A percentile compares a stretch with the other conserved stretches of the same genome.
These are phyloP conservation scores for Vireo altiloquus DNA, from an alignment of 2,113 vertebrate species.

Conservation along the genomic window DNA sequence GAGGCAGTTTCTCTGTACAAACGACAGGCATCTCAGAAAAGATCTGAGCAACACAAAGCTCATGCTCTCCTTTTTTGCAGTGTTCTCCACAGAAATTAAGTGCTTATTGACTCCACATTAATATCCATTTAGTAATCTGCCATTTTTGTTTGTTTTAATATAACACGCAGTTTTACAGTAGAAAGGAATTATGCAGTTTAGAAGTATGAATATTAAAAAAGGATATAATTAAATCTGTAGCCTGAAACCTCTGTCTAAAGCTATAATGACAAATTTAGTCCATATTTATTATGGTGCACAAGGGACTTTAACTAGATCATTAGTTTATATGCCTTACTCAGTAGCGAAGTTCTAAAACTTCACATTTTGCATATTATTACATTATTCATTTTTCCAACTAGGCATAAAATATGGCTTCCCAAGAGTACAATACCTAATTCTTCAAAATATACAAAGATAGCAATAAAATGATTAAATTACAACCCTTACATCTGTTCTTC, in stretches of 20 bases:
- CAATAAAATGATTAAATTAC: slow-evolving; percentile 88
- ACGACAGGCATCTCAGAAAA: slow-evolving; percentile 7
- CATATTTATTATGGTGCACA: slow-evolving; percentile 86
- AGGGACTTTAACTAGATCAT: slow-evolving; percentile 85
- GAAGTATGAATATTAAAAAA: slow-evolving; percentile 88
- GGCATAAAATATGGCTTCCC: slow-evolving; percentile 85
- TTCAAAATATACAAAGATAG: slow-evolving; percentile 88
- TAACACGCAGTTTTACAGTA: slow-evolving; percentile 77
- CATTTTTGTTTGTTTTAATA: slow-evolving; percentile 85
- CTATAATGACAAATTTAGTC: slow-evolving; percentile 88
- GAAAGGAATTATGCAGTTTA: slow-evolving; percentile 83
- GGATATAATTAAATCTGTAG: slow-evolving; percentile 87
- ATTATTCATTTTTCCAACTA: slow-evolving; percentile 88
- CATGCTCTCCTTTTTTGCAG: slow-evolving; percentile 14
- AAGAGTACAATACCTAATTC: slow-evolving; percentile 86
- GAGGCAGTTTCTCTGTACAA: slow-evolving; percentile 11
- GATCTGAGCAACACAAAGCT: slow-evolving; percentile 33
- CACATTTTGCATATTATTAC: slow-evolving; percentile 87
- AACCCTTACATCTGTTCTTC: slow-evolving; percentile 86
- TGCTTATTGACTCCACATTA: slow-evolving; percentile 78
- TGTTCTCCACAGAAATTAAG: slow-evolving; percentile 75
- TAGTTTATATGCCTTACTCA: slow-evolving; percentile 84
- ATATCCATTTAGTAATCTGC: slow-evolving; percentile 83
- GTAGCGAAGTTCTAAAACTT: slow-evolving; percentile 84
- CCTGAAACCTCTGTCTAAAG: slow-evolving; percentile 85